phyloP scores from a whole-genome alignment of 2,797 vertebrate species.

The Glyptemys insculpta region DNA sequence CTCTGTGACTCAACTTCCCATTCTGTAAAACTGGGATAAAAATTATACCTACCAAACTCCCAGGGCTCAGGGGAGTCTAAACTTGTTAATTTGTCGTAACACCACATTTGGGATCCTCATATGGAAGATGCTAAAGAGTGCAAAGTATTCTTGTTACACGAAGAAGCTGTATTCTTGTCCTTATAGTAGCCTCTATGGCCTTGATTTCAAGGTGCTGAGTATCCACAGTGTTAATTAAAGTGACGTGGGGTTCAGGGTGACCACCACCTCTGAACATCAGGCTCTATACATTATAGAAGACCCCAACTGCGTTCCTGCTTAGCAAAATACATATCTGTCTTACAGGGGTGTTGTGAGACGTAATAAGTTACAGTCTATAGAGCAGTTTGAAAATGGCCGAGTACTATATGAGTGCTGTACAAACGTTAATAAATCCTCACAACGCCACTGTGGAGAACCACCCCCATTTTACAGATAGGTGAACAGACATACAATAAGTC shows the following conservation, averaged over 20 bases:
- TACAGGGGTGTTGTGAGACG: neutral
- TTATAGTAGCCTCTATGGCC: neutral
- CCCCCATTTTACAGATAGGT: neutral
- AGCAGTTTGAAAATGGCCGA: neutral
- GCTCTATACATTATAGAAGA: neutral
- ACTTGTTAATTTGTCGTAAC: neutral
- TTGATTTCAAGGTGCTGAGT: neutral
- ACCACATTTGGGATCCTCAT: neutral
- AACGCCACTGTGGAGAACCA: neutral
- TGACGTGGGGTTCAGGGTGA: fast-evolving
- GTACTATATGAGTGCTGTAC: neutral
- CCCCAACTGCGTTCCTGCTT: neutral
- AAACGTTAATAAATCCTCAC: neutral
- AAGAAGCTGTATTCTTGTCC: fast-evolving
- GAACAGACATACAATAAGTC: neutral
- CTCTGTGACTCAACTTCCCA: neutral
- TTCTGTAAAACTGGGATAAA: neutral
- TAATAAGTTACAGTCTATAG: neutral
- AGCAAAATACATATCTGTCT: neutral
- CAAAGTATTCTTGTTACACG: neutral
- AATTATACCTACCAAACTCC: neutral
- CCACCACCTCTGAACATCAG: neutral
- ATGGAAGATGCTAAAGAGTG: neutral
- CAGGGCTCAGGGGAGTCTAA: neutral
- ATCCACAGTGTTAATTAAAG: neutral